These are phyloP conservation scores for Torymus texanus DNA, from an alignment of 2,888 invertebrate genomes.

Conservation along the genomic window DNA sequence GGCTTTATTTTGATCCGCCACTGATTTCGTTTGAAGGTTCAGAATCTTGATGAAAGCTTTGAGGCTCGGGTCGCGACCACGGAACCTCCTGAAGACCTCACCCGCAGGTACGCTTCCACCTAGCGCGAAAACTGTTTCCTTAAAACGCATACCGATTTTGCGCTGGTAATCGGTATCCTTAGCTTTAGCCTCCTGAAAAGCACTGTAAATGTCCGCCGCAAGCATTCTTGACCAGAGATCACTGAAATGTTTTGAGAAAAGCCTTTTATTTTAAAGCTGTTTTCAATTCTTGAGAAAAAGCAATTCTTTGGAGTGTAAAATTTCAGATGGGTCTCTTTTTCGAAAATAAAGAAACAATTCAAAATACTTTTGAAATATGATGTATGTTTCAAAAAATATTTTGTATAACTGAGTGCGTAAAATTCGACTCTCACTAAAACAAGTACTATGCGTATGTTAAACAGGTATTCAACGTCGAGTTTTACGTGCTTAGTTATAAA, in stretches of 20 bases:
- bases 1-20: not conserved
- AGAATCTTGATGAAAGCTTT: conserved; percentile 85
- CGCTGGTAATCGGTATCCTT: conserved; percentile 78
- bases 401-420: too few species aligned
- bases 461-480: too few species aligned
- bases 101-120: conserved; percentile 89
- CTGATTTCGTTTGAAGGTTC: conserved; percentile 67
- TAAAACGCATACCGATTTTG: conserved; percentile 83
- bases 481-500: too few species aligned
- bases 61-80: conserved; percentile 93
- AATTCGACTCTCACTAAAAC: too few species aligned
- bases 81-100: conserved; percentile 92
- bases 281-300: too few species aligned
- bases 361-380: too few species aligned
- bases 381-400: too few species aligned
- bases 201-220: conserved; percentile 92
- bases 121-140: conserved; percentile 87
- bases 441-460: too few species aligned
- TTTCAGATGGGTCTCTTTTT: too few species aligned
- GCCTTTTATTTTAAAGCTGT: too few species aligned
- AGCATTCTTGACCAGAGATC: conserved; percentile 91
- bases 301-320: too few species aligned
- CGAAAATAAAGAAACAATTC: too few species aligned
- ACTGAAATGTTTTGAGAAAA: conserved; percentile 75
- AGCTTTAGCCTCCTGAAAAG: conserved; percentile 81